phyloP scores from a whole-genome alignment of 2,797 vertebrate species.

The Huso huso region DNA sequence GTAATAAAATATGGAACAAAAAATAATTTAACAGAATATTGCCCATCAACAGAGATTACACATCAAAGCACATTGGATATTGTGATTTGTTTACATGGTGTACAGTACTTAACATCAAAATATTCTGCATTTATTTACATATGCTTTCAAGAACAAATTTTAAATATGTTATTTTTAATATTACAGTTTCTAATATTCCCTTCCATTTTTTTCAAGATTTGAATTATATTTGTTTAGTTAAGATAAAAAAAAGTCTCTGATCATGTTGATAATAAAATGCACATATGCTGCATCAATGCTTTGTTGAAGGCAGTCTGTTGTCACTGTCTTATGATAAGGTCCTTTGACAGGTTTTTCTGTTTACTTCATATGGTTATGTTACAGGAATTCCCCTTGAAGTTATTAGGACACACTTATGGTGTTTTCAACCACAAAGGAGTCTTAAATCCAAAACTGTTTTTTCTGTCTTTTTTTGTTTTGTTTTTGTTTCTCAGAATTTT shows the following conservation, averaged over 20 bases:
- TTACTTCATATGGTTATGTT: conserved; percentile 10
- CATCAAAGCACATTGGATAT: too few relatives aligned
- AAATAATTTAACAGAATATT: too few relatives aligned
- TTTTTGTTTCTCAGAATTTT: conserved; percentile 32
- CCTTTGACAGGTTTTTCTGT: background rate
- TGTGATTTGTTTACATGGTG: too few relatives aligned
- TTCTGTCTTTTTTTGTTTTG: conserved; percentile 36
- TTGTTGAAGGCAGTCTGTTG: conserved; percentile 55
- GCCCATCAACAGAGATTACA: too few relatives aligned
- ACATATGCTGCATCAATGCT: conserved; percentile 52
- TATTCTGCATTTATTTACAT: too few relatives aligned
- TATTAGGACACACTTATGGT: conserved; percentile 12
- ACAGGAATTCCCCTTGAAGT: conserved; percentile 12
- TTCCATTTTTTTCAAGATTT: too few relatives aligned
- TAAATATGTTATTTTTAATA: too few relatives aligned
- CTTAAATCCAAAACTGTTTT: conserved; percentile 12
- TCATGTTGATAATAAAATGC: conserved; percentile 49
- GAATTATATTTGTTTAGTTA: too few relatives aligned
- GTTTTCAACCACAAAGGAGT: conserved; percentile 8
- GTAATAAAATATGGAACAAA: too few relatives aligned
- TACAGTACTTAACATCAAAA: too few relatives aligned
- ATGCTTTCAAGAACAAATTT: too few relatives aligned
- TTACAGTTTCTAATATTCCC: too few relatives aligned
- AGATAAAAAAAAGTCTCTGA: conserved; percentile 33
- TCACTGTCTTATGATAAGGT: conserved; percentile 3